A percentile compares a stretch with the other conserved stretches of the same genome.
These are phyloP conservation scores for Plemyria rubiginata DNA, from an alignment of 2,888 invertebrate species.

Conservation along the genomic window DNA sequence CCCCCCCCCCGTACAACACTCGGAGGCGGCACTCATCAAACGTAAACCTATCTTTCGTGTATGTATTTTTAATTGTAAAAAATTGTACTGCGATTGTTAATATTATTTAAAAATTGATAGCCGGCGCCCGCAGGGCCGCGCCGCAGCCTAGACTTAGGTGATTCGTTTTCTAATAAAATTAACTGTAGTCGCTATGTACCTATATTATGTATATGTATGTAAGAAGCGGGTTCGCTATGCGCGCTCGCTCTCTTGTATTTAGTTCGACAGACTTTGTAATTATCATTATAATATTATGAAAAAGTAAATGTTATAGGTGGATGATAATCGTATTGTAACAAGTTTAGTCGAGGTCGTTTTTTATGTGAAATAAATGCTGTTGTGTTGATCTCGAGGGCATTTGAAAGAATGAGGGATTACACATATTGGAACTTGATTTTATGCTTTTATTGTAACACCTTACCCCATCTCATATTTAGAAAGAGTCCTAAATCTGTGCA, in stretches of 20 bases:
- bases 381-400: constrained; percentile 80
- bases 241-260: constrained; percentile 76
- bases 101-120: constrained; percentile 65
- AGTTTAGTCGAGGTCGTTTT: constrained; percentile 73
- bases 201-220: constrained; percentile 77
- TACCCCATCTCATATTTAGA: not conserved
- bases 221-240: constrained; percentile 78
- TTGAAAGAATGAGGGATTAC: constrained; percentile 69
- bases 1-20: not conserved
- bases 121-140: constrained; percentile 38
- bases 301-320: constrained; percentile 65
- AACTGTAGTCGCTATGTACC: constrained; percentile 67
- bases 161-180: constrained; percentile 68
- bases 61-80: constrained; percentile 44
- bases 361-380: constrained; percentile 78
- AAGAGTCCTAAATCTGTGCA: too few relatives aligned
- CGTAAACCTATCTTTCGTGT: constrained; percentile 33
- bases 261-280: constrained; percentile 82
- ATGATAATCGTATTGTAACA: constrained; percentile 68
- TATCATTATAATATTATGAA: constrained; percentile 71
- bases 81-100: constrained; percentile 50
- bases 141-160: constrained; percentile 31
- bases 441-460: constrained; percentile 42
- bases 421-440: constrained; percentile 76
- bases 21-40: constrained; percentile 21